phyloP scores from a whole-genome alignment of 2,888 invertebrate genomes.

The Acronicta alni region DNA sequence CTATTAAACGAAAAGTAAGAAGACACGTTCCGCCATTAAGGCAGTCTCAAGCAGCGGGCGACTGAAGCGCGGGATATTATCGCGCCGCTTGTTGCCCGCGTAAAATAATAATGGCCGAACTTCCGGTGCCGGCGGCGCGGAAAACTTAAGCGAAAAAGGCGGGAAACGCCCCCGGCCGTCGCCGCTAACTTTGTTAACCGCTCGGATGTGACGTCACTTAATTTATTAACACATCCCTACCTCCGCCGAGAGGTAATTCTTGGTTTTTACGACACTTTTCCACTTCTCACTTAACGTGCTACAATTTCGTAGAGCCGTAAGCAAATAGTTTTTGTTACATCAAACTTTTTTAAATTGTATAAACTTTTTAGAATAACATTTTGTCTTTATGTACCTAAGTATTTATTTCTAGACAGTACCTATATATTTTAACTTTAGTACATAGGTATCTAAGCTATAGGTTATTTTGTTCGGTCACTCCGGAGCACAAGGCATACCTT shows the following conservation, averaged over 20 bases:
- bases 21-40: conserved; percentile 87
- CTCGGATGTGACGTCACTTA: conserved; percentile 87
- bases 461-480: too few relatives aligned
- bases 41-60: conserved; percentile 73
- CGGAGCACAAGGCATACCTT: too few relatives aligned
- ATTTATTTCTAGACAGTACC: not conserved
- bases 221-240: conserved; percentile 88
- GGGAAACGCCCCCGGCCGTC: conserved; percentile 85
- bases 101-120: conserved; percentile 90
- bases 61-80: conserved; percentile 87
- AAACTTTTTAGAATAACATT: conserved; percentile 1
- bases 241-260: conserved; percentile 73
- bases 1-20: conserved; percentile 87
- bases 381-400: not conserved
- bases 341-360: conserved; percentile 17
- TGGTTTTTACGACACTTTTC: conserved; percentile 80
- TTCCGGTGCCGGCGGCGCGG: conserved; percentile 89
- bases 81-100: conserved; percentile 90
- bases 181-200: conserved; percentile 83
- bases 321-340: conserved; percentile 49
- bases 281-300: conserved; percentile 74
- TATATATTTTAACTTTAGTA: too few relatives aligned
- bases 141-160: conserved; percentile 87
- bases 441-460: too few relatives aligned
- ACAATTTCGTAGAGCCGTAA: conserved; percentile 62